These are phyloP conservation scores for Lycaon pictus DNA, from an alignment of 2,113 vertebrate genomes.

Conservation along the genomic window DNA sequence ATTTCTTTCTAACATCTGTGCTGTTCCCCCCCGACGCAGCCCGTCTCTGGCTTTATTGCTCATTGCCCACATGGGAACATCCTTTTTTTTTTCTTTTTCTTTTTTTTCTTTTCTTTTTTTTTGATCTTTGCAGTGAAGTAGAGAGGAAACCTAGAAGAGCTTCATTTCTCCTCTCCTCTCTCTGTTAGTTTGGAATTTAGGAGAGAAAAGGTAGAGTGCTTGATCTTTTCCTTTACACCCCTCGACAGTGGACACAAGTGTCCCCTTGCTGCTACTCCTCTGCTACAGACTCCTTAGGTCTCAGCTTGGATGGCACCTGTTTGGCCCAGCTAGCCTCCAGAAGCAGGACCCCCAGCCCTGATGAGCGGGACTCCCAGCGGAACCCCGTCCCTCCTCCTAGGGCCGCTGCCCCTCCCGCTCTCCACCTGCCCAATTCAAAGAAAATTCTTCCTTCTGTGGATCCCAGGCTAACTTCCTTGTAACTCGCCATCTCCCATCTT, in stretches of 20 bases:
- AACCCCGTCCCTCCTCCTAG: not conserved
- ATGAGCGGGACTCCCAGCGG: not conserved
- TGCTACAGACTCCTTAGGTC: not conserved
- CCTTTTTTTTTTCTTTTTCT: not conserved
- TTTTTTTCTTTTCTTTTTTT: not conserved
- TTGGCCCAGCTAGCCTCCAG: not conserved
- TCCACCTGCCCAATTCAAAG: not conserved
- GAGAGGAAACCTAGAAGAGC: not conserved
- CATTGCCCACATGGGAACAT: not conserved
- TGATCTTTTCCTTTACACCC: not conserved
- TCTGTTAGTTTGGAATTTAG: not conserved
- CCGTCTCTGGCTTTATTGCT: not conserved
- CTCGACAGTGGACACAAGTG: too few relatives aligned
- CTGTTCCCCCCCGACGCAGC: not conserved
- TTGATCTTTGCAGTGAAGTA: not conserved
- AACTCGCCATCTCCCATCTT: not conserved
- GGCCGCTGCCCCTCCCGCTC: not conserved
- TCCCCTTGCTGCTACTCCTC: not conserved
- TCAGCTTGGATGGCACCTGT: rapidly evolving
- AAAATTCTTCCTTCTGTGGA: not conserved
- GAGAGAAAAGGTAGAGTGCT: not conserved
- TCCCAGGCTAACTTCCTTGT: not conserved
- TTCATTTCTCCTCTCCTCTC: not conserved
- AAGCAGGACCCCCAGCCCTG: not conserved
- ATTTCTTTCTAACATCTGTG: not conserved